phyloP scores from a whole-genome alignment of 2,113 vertebrate species.

The Macroglossus sobrinus region DNA sequence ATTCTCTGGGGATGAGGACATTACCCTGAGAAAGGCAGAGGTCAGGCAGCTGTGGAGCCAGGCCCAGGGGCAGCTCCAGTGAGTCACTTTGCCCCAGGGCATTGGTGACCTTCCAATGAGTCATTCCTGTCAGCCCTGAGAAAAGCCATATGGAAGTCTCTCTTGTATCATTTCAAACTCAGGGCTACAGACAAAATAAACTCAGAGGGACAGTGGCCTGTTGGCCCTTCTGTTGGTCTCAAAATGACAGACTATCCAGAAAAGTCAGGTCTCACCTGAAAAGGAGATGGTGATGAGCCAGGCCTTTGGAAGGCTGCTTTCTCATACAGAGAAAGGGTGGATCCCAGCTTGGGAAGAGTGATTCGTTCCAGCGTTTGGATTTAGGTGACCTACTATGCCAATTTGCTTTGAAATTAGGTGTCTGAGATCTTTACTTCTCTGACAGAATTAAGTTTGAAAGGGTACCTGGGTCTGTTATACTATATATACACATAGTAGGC shows the following conservation, averaged over 20 bases:
- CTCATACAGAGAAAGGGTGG: neutral
- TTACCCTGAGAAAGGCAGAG: neutral
- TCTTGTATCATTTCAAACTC: neutral
- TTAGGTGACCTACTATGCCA: neutral
- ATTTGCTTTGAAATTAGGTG: neutral
- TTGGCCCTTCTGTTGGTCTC: neutral
- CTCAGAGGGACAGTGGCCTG: neutral
- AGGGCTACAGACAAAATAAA: neutral
- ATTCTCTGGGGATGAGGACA: neutral
- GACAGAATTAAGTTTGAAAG: neutral
- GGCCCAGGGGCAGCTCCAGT: neutral
- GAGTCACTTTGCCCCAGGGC: constrained; percentile 29
- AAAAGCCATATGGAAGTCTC: neutral
- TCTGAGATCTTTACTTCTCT: neutral
- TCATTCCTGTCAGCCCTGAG: constrained; percentile 20
- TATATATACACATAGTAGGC: neutral
- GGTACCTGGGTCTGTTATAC: neutral
- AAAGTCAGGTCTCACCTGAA: neutral
- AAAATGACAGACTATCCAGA: neutral
- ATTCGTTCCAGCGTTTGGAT: neutral
- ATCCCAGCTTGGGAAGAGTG: neutral
- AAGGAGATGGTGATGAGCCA: neutral
- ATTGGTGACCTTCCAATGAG: constrained; percentile 22
- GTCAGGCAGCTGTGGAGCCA: neutral
- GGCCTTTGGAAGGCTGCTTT: neutral